Percentiles rank a stretch among this genome's conserved stretches.
phyloP scores from a whole-genome alignment of 2,888 invertebrate species.

The Trimorus sp. region DNA sequence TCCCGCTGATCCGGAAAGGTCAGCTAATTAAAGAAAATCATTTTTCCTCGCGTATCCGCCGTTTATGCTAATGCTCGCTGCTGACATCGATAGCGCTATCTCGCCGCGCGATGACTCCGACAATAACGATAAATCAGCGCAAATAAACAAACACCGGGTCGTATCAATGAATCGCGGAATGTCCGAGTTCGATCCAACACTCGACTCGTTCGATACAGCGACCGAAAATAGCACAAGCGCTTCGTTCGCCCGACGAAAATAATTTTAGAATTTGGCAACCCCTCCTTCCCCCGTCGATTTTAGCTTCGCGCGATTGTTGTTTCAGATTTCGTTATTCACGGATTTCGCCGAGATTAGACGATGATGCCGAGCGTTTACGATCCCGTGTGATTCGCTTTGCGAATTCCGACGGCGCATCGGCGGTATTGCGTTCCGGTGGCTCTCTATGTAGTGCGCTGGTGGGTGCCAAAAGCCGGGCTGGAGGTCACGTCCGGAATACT shows the following conservation, averaged over 20 bases:
- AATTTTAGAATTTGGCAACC: neutral
- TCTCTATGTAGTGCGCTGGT: slow-evolving; percentile 5
- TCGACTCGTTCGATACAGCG: slow-evolving; percentile 13
- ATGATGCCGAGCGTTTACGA: too few relatives aligned
- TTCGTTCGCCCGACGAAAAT: slow-evolving; percentile 32
- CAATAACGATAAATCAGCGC: slow-evolving; percentile 29
- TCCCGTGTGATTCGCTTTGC: neutral
- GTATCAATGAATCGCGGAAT: slow-evolving; percentile 58
- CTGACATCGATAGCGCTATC: too few relatives aligned
- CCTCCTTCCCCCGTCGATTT: too few relatives aligned
- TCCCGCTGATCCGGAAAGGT: too few relatives aligned
- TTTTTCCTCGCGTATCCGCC: too few relatives aligned
- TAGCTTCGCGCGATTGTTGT: too few relatives aligned
- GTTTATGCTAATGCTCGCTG: too few relatives aligned
- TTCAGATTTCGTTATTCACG: neutral
- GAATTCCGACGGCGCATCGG: slow-evolving; percentile 1
- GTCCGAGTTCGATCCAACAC: slow-evolving; percentile 46
- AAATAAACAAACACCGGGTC: slow-evolving; percentile 36
- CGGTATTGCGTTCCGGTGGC: neutral
- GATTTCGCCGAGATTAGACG: neutral
- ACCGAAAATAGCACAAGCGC: slow-evolving; percentile 2
- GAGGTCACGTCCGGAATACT: slow-evolving; percentile 57
- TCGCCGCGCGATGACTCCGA: too few relatives aligned
- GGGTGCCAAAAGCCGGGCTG: slow-evolving; percentile 53
- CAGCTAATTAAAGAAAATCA: too few relatives aligned